Evolutionary conservation across 2,888 invertebrate genomes (phyloP).

Genomic region (Drosophila helvetica): DNA sequence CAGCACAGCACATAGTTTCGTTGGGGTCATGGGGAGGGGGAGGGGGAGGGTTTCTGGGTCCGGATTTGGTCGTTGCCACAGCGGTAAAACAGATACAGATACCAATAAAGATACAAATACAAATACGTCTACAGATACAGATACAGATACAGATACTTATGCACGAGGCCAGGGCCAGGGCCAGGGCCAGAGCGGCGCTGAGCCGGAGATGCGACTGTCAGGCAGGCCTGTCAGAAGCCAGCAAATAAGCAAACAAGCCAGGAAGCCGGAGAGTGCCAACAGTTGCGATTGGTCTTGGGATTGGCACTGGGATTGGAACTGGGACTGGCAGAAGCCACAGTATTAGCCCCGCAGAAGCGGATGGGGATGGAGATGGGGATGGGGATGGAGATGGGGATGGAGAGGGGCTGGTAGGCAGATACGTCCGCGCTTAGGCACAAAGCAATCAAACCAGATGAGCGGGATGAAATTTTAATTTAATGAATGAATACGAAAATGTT

Average conservation of each 20-base stretch:
- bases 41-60: conserved; percentile 32
- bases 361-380: background rate
- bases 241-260: conserved; percentile 59
- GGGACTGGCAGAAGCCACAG: conserved; percentile 28
- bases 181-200: background rate
- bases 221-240: conserved; percentile 37
- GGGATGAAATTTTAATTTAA: conserved; percentile 78
- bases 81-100: conserved; percentile 6
- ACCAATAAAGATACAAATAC: conserved; percentile 23
- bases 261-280: conserved; percentile 53
- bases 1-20: conserved; percentile 63
- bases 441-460: conserved; percentile 76
- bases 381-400: no score
- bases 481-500: conserved; percentile 71
- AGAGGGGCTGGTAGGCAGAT: background rate
- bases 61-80: conserved; percentile 41
- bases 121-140: conserved; percentile 29
- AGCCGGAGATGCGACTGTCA: conserved; percentile 45
- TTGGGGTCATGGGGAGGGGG: background rate
- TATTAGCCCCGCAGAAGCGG: conserved; percentile 11
- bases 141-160: background rate
- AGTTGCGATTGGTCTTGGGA: conserved; percentile 73
- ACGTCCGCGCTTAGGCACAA: conserved; percentile 67
- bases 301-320: conserved; percentile 43
- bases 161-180: background rate